Conservation (phyloP, 2,888 invertebrate species). For the Cepaea hortensis region DNA sequence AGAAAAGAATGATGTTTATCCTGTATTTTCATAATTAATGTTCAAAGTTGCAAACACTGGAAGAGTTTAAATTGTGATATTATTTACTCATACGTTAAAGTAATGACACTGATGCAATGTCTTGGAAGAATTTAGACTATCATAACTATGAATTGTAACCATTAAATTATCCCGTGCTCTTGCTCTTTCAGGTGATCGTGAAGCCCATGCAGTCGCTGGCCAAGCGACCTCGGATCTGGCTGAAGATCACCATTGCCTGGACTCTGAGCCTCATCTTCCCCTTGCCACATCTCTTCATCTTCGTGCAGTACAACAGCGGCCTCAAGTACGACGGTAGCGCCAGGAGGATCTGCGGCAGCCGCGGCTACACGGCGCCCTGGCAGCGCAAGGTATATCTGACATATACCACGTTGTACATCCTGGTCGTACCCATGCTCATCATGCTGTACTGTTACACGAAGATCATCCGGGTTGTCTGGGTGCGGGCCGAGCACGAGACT, state of each 20-base stretch:
- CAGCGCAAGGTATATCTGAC: constrained; percentile 77
- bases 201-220: constrained; percentile 74
- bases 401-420: constrained; percentile 76
- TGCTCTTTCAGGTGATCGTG: constrained; percentile 72
- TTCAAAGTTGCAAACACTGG: no score
- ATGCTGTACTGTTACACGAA: constrained; percentile 77
- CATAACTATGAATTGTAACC: no score
- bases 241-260: constrained; percentile 76
- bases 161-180: neutral
- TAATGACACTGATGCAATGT: no score
- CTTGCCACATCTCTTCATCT: constrained; percentile 77
- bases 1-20: no score
- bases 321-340: constrained; percentile 65
- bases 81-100: no score
- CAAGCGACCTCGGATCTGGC: constrained; percentile 67
- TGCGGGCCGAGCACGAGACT: constrained; percentile 58
- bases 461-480: constrained; percentile 76
- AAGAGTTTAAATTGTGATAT: no score
- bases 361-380: constrained; percentile 77
- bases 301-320: constrained; percentile 53
- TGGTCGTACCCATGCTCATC: constrained; percentile 75
- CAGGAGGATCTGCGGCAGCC: constrained; percentile 74
- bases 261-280: constrained; percentile 75
- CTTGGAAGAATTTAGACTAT: no score
- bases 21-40: no score